Evolutionary conservation across 2,113 vertebrate genomes (phyloP).

Genomic region (Naja naja): DNA sequence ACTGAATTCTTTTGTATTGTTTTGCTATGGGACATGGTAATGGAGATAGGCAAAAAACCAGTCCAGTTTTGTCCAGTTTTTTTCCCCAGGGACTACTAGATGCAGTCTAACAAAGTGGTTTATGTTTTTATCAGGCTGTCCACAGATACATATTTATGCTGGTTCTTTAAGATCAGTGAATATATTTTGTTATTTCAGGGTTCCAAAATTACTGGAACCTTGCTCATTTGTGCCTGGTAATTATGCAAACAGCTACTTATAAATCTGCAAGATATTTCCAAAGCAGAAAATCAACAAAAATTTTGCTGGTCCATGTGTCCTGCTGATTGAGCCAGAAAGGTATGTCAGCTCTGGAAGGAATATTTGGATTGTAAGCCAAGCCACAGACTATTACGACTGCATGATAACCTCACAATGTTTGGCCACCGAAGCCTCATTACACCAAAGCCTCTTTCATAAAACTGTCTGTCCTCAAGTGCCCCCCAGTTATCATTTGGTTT

Average conservation of each 20-base stretch:
- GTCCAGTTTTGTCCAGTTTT: not conserved
- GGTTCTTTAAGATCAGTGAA: not conserved
- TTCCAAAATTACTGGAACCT: not conserved
- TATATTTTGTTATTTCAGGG: not conserved
- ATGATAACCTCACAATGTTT: slow-evolving; percentile 59
- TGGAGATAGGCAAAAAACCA: not conserved
- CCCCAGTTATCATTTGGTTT: slow-evolving; percentile 79
- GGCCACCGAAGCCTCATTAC: slow-evolving; percentile 62
- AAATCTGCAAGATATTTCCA: not conserved
- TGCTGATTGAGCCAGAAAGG: slow-evolving; percentile 33
- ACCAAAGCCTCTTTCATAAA: slow-evolving; percentile 68
- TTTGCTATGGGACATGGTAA: not conserved
- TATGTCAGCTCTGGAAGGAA: slow-evolving; percentile 49
- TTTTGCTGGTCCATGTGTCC: not conserved
- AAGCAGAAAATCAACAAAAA: not conserved
- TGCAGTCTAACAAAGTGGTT: not conserved
- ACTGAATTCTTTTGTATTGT: not conserved
- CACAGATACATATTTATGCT: not conserved
- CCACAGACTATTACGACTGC: slow-evolving; percentile 59
- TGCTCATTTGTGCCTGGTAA: not conserved
- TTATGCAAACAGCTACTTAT: not conserved
- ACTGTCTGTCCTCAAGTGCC: slow-evolving; percentile 78
- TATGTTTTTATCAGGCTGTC: not conserved
- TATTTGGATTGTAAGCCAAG: slow-evolving; percentile 53
- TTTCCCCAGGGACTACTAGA: not conserved